Evolutionary conservation across 2,797 vertebrate genomes (phyloP), one percentile per base, ranked within the genome.

Genomic region (Calcarius lapponicus): DNA sequence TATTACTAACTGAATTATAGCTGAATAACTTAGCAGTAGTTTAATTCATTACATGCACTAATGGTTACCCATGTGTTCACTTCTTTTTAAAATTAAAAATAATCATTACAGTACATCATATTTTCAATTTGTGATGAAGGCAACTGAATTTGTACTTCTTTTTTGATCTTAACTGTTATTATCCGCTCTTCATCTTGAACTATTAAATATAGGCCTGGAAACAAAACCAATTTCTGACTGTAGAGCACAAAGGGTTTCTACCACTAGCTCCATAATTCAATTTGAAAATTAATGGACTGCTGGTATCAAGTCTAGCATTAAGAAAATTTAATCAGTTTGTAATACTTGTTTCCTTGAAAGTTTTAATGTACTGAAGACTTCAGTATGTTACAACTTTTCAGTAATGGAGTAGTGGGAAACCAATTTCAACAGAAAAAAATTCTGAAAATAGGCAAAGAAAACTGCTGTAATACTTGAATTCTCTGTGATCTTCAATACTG

Each of bases 1-100:
- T 94, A 80, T 86, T 86, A 36, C 57, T 85, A 80, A 80, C 22
- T 93, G 73, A 93, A 69, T 95, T 92, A 88, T 64, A 72, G 48
- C 32, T 83, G 74, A 90, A 83, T 90, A 93, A 78, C 24, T 89
- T 74, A 75, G 26, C 32, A 61, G 58, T 73, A 72, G 48, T 74
- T 92, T 76, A 80, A 57, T 80, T 90, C 24, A 61, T 45, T 60
- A 4, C 16, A 21, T 80, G 53, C 47, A 6, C 17, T 80, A 76
- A 78, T 36, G 22, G 47, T 57, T 64, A 86, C 32, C 40, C 11
- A 32, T 83, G 31, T 7, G 1, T 64, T 66, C 66, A 25, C 14
- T 34, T 56, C 82, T 89, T 73, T 73, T 50, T 1, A 31, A 43
- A 86, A 86, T 73, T 57, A 71, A 83, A 83, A 78, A 9, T 83